Evolutionary conservation across 2,888 invertebrate genomes (phyloP), one percentile per base, ranked within the genome.

Genomic region (Adineta ricciae): DNA sequence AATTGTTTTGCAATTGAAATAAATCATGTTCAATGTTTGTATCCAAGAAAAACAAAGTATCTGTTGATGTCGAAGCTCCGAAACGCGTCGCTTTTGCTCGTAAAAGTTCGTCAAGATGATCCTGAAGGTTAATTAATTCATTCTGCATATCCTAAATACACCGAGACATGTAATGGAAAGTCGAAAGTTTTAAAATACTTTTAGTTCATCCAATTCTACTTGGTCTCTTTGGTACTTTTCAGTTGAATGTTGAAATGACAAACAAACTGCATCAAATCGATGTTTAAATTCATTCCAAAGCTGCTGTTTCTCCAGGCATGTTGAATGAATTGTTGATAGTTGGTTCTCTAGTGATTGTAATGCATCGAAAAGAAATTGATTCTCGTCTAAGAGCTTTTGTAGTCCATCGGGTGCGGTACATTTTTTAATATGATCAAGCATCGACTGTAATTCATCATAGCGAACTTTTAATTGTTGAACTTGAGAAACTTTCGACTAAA

Each of bases 261-360:
- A 41, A 78, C 9, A n/a, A 24, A 41, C 41, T 78, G n/a, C n/a
- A 41, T 78, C 41, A 41, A 78, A 78, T 24, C 78, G 38, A 19
- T 41, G n/a, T 78, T 78, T 38, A 78, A 78, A 78, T 41, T 78
- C 78, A 41, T 24, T 41, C 78, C 78, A 78, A 41, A 21, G 9
- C n/a, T 78, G 41, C 41, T 78, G 78, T 41, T 78, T 78, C n/a
- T 41, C 38, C 0, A 41, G 9, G n/a, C 78, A 78, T 78, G 41
- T n/a, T 41, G 38, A 38, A n/a, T 38, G 38, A n/a, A 41, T 41
- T 8, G 24, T 41, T 78, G 21, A 41, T 24, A 78, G 7, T n/a
- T 41, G 41, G 41, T 24, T 78, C n/a, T 78, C 78, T 78, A 78
- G 41, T n/a, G 78, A 78, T 24, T 78, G 41, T 41, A 78, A 78